These are phyloP conservation scores for Trachelus troglodyta DNA, from an alignment of 2,888 invertebrate species.

Conservation along the genomic window DNA sequence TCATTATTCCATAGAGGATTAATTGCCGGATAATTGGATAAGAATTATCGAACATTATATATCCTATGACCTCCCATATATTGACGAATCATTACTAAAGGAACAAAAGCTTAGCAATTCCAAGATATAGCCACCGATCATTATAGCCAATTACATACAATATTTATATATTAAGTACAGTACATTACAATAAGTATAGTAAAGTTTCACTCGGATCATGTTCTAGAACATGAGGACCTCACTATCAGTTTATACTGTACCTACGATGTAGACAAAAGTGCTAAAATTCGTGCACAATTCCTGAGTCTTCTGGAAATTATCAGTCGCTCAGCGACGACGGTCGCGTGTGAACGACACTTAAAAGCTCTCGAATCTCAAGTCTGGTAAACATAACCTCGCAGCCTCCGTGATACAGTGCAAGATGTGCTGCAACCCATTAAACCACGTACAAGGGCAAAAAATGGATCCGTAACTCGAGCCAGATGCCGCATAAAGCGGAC, in stretches of 20 bases:
- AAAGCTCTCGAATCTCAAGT: neutral
- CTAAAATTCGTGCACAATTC: neutral
- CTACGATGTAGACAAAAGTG: neutral
- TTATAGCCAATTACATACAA: too few species aligned
- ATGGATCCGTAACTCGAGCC: conserved; percentile 41
- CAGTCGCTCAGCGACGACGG: neutral
- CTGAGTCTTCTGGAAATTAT: neutral
- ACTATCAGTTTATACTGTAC: neutral
- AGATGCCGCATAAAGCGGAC: conserved; percentile 41
- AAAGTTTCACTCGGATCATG: neutral
- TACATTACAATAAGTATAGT: neutral
- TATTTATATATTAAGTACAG: neutral
- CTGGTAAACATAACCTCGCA: neutral
- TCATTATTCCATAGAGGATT: neutral
- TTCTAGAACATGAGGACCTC: neutral
- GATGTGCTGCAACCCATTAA: conserved; percentile 8
- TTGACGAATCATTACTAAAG: neutral
- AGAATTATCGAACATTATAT: neutral
- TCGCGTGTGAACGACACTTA: neutral
- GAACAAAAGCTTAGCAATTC: too few species aligned
- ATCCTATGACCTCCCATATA: too few species aligned
- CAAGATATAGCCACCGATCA: too few species aligned
- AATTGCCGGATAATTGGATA: neutral
- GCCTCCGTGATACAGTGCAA: neutral
- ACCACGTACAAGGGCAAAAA: conserved; percentile 27